Evolutionary conservation across 2,797 vertebrate species (phyloP), one percentile per base, ranked within the genome.

Genomic region (Poecilia gillii): DNA sequence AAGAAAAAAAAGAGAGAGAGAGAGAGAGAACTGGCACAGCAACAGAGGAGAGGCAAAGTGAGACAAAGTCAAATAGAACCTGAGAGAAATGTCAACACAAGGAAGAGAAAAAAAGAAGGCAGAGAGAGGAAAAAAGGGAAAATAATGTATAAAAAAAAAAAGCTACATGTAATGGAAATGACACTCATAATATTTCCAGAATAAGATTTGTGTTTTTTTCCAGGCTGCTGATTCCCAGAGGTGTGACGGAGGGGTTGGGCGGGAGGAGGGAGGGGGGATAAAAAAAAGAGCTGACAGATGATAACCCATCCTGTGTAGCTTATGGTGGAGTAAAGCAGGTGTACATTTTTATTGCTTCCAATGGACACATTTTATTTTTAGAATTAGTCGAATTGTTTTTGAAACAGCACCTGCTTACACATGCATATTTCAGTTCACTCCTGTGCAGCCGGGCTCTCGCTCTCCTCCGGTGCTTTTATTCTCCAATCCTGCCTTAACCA

Each of bases 21-120:
- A 91, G 78, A 80, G 73, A 59, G 78, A 88, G 55, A 86, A 20
- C 62, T 80, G 88, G 78, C 53, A 79, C 81, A 84, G 83, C 59
- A 81, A 85, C 57, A 83, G 82, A 88, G 80, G 84, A 82, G 87
- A 81, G 81, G 82, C 87, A 88, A 89, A 84, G 76, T 77, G 84
- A 91, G 76, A 79, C 88, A 93, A 92, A 90, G 90, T 94, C 90
- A 91, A 89, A 90, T 46, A 53, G 59, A 87, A 88, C 39, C 85
- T 71, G 84, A 80, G 85, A 88, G 83, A 87, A 85, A 90, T 88
- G 81, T 80, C 72, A 70, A 81, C 80, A 62, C 72, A 28, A 77
- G 77, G 78, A 78, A 64, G 72, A 70, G 28, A 36, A 78, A 78
- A 78, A 82, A 74, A 41, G 53, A n/a, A 76, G 45, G 51, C 43